phyloP scores from a whole-genome alignment of 2,888 invertebrate genomes.

The Melikaiella ostensackeni region DNA sequence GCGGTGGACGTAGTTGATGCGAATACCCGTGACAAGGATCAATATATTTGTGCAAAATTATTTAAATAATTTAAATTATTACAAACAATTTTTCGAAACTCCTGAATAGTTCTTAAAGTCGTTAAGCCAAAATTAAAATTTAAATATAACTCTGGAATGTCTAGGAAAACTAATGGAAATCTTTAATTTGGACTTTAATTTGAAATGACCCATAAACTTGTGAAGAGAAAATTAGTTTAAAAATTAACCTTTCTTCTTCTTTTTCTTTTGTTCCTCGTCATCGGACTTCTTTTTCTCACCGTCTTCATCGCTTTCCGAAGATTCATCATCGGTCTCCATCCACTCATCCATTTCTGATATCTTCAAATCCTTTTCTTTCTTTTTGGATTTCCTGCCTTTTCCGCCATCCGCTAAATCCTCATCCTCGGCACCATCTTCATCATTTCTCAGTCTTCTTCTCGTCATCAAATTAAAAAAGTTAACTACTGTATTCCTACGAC shows the following conservation, averaged over 20 bases:
- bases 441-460: conserved; percentile 90
- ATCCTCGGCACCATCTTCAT: conserved; percentile 80
- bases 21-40: no score
- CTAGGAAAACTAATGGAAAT: no score
- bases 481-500: conserved; percentile 95
- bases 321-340: conserved; percentile 88
- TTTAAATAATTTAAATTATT: no score
- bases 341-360: conserved; percentile 97
- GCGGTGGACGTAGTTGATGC: no score
- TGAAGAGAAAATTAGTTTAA: background rate
- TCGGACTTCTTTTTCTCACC: conserved; percentile 81
- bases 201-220: no score
- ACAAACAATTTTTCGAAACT: no score
- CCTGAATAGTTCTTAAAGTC: no score
- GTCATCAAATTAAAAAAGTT: conserved; percentile 98
- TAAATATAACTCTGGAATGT: no score
- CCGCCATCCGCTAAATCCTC: conserved; percentile 83
- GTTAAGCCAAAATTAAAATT: no score
- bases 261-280: conserved; percentile 81
- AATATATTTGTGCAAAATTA: no score
- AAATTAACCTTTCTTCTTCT: conserved; percentile 81
- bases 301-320: conserved; percentile 85
- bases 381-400: conserved; percentile 67
- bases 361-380: conserved; percentile 83
- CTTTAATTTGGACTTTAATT: no score